These are phyloP conservation scores for Abramis brama DNA, from an alignment of 2,113 vertebrate genomes.

Conservation along the genomic window DNA sequence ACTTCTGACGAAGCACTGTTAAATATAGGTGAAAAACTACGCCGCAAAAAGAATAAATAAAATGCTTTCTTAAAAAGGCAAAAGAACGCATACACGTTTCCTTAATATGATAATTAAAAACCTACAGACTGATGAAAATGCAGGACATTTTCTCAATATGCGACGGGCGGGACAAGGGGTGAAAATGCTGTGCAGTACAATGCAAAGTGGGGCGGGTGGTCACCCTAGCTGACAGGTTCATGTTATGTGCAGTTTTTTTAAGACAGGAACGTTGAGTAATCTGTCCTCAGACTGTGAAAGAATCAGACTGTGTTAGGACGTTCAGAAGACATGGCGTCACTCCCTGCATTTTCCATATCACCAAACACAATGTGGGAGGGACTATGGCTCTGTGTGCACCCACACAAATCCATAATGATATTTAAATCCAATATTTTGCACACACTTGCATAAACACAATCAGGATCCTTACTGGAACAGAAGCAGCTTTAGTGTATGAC, in stretches of 20 bases:
- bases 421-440: background rate
- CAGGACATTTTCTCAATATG: no score
- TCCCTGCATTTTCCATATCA: background rate
- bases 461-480: background rate
- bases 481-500: conserved; percentile 1
- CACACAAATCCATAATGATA: conserved; percentile 29
- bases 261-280: background rate
- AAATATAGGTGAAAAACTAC: no score
- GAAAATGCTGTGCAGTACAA: no score
- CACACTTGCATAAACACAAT: conserved; percentile 4
- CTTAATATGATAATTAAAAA: no score
- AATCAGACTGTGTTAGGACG: conserved; percentile 8
- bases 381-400: background rate
- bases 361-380: background rate
- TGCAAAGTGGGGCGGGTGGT: no score
- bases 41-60: no score
- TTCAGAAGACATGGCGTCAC: background rate
- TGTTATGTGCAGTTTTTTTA: background rate
- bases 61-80: no score
- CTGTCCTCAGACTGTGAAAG: conserved; percentile 2
- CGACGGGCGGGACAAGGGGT: no score
- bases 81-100: no score
- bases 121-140: no score
- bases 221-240: background rate
- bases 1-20: no score